Percentiles rank a stretch among this genome's conserved stretches.
Conservation (phyloP, 2,797 vertebrate genomes). For the Bucorvus abyssinicus region DNA sequence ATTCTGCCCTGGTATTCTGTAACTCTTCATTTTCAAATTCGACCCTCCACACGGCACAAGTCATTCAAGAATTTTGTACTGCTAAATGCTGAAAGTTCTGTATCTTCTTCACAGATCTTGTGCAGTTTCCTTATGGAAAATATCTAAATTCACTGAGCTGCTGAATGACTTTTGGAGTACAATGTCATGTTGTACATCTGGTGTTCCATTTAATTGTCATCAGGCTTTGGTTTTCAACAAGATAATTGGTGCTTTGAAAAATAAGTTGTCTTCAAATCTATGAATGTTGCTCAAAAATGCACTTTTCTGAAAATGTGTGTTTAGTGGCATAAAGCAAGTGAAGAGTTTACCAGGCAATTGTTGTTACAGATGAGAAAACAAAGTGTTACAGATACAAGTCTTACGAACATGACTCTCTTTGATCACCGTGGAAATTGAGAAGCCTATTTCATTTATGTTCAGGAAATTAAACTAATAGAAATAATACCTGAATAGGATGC, state of each 20-base stretch:
- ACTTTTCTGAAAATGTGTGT: neutral
- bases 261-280: conserved; percentile 36
- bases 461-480: neutral
- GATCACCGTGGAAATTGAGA: neutral
- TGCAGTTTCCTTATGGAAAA: neutral
- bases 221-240: conserved; percentile 6
- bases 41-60: neutral
- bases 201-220: conserved; percentile 36
- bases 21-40: conserved; percentile 4
- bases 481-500: neutral
- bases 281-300: neutral
- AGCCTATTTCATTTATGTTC: neutral
- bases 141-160: neutral
- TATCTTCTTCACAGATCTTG: neutral
- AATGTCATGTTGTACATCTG: conserved; percentile 24
- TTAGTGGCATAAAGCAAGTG: neutral
- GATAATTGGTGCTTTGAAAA: conserved; percentile 53
- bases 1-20: neutral
- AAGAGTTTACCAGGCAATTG: conserved; percentile 6
- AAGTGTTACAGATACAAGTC: neutral
- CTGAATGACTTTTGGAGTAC: conserved; percentile 1
- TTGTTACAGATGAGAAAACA: neutral
- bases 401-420: neutral
- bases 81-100: neutral
- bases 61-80: neutral